These are phyloP conservation scores for Ceryle rudis DNA, from an alignment of 2,797 vertebrate species.

Conservation along the genomic window DNA sequence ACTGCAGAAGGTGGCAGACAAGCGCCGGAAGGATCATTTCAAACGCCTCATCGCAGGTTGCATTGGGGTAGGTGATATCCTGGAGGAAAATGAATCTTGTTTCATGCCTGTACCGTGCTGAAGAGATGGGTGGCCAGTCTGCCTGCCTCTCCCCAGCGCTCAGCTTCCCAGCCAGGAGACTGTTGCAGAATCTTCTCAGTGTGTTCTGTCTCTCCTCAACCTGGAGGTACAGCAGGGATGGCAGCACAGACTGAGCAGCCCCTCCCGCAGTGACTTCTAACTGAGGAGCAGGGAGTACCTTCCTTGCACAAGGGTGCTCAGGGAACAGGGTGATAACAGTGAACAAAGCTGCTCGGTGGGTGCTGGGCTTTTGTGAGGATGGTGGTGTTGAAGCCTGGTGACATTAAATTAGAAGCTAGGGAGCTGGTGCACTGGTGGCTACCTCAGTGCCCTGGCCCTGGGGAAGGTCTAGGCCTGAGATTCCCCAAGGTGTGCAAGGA, in stretches of 20 bases:
- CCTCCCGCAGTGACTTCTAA: not conserved
- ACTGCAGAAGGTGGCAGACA: slow-evolving; percentile 87
- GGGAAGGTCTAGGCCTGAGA: not conserved
- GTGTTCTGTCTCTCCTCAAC: not conserved
- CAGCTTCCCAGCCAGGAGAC: not conserved
- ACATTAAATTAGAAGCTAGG: not conserved
- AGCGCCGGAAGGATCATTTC: slow-evolving; percentile 94
- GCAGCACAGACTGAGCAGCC: not conserved
- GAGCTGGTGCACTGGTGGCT: not conserved
- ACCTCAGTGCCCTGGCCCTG: not conserved
- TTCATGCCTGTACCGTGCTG: not conserved
- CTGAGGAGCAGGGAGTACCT: not conserved
- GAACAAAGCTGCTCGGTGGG: not conserved
- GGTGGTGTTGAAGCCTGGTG: not conserved
- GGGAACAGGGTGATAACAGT: not conserved
- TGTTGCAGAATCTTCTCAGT: not conserved
- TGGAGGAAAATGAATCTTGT: not conserved
- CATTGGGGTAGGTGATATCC: slow-evolving; percentile 86
- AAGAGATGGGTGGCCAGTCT: not conserved
- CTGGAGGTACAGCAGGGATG: not conserved
- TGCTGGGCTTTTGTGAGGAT: not conserved
- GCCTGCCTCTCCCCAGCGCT: not conserved
- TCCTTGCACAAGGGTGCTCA: fast-evolving
- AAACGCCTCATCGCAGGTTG: slow-evolving; percentile 93
- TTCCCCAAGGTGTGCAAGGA: not conserved